Percentiles rank a stretch among this genome's conserved stretches.
These are phyloP conservation scores for Boloria selene DNA, from an alignment of 2,888 invertebrate species.

Conservation along the genomic window DNA sequence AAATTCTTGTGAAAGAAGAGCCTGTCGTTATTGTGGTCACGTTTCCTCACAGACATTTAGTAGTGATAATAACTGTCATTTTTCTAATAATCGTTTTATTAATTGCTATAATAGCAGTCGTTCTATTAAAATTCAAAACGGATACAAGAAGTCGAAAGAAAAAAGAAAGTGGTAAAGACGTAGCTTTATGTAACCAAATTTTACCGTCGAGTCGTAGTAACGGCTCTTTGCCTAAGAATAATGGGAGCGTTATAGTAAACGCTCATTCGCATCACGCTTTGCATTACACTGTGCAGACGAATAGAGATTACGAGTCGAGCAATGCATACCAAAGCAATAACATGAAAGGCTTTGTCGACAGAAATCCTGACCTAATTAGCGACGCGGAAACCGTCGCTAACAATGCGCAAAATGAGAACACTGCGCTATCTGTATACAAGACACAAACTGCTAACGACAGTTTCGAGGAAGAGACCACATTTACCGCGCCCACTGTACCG, in stretches of 20 bases:
- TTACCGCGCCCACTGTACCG: slow-evolving; percentile 67
- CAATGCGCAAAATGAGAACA: slow-evolving; percentile 75
- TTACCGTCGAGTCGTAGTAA: slow-evolving; percentile 68
- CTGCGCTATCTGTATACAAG: slow-evolving; percentile 73
- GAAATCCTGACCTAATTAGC: slow-evolving; percentile 91
- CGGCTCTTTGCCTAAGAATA: slow-evolving; percentile 81
- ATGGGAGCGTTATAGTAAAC: slow-evolving; percentile 79
- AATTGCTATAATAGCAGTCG: slow-evolving; percentile 85
- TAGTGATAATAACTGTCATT: slow-evolving; percentile 86
- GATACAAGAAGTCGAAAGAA: slow-evolving; percentile 76
- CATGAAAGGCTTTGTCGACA: slow-evolving; percentile 83
- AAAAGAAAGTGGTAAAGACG: slow-evolving; percentile 84
- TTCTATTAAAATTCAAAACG: slow-evolving; percentile 82
- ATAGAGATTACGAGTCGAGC: slow-evolving; percentile 82
- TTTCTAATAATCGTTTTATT: slow-evolving; percentile 85
- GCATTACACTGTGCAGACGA: slow-evolving; percentile 76
- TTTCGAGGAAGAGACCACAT: slow-evolving; percentile 74
- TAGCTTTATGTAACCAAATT: slow-evolving; percentile 83
- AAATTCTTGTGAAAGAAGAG: slow-evolving; percentile 88
- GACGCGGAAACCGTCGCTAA: slow-evolving; percentile 85
- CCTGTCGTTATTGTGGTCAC: slow-evolving; percentile 86
- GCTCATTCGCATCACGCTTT: slow-evolving; percentile 83
- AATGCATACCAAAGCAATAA: slow-evolving; percentile 76
- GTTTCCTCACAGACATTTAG: slow-evolving; percentile 87
- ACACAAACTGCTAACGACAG: slow-evolving; percentile 65